Evolutionary conservation across 1,140 invertebrate genomes (phyloP), one percentile per base, ranked within the genome.

Genomic region (Zeugodacus cucurbitae): DNA sequence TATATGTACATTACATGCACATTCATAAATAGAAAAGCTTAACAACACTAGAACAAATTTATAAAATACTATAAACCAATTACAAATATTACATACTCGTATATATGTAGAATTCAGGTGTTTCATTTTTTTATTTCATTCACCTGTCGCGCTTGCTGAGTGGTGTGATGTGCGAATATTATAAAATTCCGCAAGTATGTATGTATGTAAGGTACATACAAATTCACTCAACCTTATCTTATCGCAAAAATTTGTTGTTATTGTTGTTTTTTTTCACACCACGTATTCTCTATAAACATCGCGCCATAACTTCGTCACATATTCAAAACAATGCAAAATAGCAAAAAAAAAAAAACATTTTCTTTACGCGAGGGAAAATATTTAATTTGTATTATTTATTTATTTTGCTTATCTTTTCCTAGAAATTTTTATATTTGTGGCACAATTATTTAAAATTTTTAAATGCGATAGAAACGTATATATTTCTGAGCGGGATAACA

Each of bases 141-240:
- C 74, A 82, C 74, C 74, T 82, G 74, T 82, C 41, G 74, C 8
- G 14, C n/a, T 82, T 29, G 26, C 10, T 14, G 74, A 48, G 74
- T 82, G 74, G 37, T 82, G 41, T 82, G 74, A 82, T 82, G 37
- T 54, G 74, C 74, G 2, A 82, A 74, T 74, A n/a, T 74, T 74
- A 41, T 82, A 74, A 37, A 26, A 82, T 48, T 48, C 41, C n/a
- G 6, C 4, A 11, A 29, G 29, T 74, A n/a, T 22, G 37, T 74
- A 48, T 48, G 2, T 26, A 26, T 4, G 3, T 54, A 26, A 7
- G 0, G 14, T 82, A 82, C n/a, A 14, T 26, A 29, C 20, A 48
- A 26, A 48, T 82, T 26, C 44, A 82, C 41, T 82, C 74, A 17
- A 29, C 41, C 34, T 74, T 82, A 82, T 82, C 74, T 82, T 82